Conservation (phyloP, 2,888 invertebrate genomes). For the Cylloceria caligata region DNA sequence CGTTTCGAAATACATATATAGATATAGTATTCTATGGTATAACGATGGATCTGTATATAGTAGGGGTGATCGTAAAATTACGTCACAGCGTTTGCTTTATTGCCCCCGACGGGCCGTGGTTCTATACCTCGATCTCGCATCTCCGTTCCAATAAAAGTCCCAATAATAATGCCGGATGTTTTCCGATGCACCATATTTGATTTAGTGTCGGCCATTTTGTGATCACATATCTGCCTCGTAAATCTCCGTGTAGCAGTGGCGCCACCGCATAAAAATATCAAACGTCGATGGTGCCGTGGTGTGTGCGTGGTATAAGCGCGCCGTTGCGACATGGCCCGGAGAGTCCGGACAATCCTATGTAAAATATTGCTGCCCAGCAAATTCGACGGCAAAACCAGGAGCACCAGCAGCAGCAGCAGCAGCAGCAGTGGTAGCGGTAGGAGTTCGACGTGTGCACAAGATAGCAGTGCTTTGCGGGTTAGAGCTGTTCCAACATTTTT, state of each 20-base stretch:
- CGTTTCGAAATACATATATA: conserved; percentile 27
- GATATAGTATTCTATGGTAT: conserved; percentile 17
- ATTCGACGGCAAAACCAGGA: conserved; percentile 69
- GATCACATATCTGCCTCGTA: conserved; percentile 85
- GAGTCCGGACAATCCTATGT: conserved; percentile 80
- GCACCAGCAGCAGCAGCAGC: conserved; percentile 11
- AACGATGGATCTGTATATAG: conserved; percentile 44
- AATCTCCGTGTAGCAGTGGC: conserved; percentile 81
- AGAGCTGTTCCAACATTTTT: conserved; percentile 60
- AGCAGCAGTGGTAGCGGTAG: conserved; percentile 2
- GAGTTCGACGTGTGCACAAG: conserved; percentile 56
- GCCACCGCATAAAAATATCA: conserved; percentile 84
- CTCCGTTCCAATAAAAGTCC: conserved; percentile 83
- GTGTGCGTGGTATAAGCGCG: conserved; percentile 5
- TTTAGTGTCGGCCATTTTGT: conserved; percentile 85
- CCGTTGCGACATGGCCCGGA: conserved; percentile 18
- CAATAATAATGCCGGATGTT: conserved; percentile 85
- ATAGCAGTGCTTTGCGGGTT: conserved; percentile 42
- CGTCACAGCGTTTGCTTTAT: conserved; percentile 78
- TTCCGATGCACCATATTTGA: conserved; percentile 84
- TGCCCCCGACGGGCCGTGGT: conserved; percentile 57
- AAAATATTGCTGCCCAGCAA: conserved; percentile 82
- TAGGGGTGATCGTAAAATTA: conserved; percentile 76
- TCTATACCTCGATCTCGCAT: conserved; percentile 69
- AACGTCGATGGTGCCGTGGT: conserved; percentile 81